Evolutionary conservation across 2,113 vertebrate species (phyloP).

Genomic region (Mirounga angustirostris): DNA sequence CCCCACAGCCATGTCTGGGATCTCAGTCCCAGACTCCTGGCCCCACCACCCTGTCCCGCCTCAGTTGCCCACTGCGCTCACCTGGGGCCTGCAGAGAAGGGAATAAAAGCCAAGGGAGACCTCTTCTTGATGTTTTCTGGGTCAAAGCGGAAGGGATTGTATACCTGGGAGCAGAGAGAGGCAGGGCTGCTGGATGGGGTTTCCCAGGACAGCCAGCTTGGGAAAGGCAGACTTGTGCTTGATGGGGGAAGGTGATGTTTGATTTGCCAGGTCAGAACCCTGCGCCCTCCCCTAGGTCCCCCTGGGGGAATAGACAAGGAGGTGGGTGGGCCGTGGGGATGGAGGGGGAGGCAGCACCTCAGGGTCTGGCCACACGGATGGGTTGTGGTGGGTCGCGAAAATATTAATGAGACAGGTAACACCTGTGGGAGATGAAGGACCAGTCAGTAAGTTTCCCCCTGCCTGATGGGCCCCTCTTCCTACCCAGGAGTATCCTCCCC

Average conservation of each 20-base stretch:
- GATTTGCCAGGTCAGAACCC: background rate
- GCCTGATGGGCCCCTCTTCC: background rate
- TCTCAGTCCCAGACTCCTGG: background rate
- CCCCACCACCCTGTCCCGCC: too few relatives aligned
- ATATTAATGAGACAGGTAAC: conserved; percentile 91
- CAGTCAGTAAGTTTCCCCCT: background rate
- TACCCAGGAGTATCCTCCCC: accelerated
- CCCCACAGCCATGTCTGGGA: background rate
- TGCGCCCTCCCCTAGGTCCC: accelerated
- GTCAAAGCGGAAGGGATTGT: conserved; percentile 91
- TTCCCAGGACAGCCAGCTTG: background rate
- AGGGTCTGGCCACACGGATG: conserved; percentile 91
- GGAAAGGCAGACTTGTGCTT: background rate
- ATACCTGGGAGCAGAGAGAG: conserved; percentile 87
- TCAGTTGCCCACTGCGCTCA: conserved; percentile 35
- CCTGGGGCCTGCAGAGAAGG: conserved; percentile 95
- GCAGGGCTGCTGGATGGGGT: background rate
- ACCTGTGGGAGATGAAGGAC: conserved; percentile 78
- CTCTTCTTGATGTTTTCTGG: conserved; percentile 71
- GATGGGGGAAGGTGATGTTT: background rate
- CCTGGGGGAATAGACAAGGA: background rate
- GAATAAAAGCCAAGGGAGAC: conserved; percentile 90
- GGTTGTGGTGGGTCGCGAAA: conserved; percentile 94
- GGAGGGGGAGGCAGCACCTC: conserved; percentile 84
- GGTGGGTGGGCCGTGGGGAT: background rate